Percentiles rank a stretch among this genome's conserved stretches.
phyloP scores from a whole-genome alignment of 2,888 invertebrate species.

The Digitonthophagus gazella region DNA sequence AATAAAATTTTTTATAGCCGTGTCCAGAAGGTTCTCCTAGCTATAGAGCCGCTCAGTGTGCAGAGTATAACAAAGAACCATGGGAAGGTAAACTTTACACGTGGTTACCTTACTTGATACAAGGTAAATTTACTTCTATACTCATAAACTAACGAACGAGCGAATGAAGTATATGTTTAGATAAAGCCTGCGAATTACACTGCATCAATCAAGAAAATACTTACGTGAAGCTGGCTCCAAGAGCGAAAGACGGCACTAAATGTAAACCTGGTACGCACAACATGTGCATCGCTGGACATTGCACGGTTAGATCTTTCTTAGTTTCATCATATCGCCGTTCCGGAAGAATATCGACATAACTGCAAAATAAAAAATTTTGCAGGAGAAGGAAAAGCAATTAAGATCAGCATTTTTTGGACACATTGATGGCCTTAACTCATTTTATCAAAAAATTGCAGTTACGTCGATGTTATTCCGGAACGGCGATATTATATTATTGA shows the following conservation, averaged over 20 bases:
- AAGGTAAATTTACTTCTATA: constrained; percentile 42
- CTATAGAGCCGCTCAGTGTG: constrained; percentile 55
- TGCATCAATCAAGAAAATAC: constrained; percentile 61
- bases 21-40: constrained; percentile 51
- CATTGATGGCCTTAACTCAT: too few relatives aligned
- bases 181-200: constrained; percentile 60
- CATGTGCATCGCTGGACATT: constrained; percentile 64
- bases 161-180: constrained; percentile 37
- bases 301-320: constrained; percentile 54
- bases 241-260: constrained; percentile 63
- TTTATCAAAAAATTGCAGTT: too few relatives aligned
- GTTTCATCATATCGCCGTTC: too few relatives aligned
- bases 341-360: too few relatives aligned
- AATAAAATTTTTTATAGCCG: constrained; percentile 37
- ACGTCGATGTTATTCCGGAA: too few relatives aligned
- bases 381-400: too few relatives aligned
- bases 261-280: constrained; percentile 61
- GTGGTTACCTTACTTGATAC: constrained; percentile 52
- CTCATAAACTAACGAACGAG: neutral
- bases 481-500: too few relatives aligned
- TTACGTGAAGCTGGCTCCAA: constrained; percentile 58
- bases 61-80: constrained; percentile 51
- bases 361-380: too few relatives aligned
- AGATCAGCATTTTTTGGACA: too few relatives aligned
- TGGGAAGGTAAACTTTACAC: constrained; percentile 51